These are phyloP conservation scores for Nibea albiflora DNA, from an alignment of 2,113 vertebrate species.

Conservation along the genomic window DNA sequence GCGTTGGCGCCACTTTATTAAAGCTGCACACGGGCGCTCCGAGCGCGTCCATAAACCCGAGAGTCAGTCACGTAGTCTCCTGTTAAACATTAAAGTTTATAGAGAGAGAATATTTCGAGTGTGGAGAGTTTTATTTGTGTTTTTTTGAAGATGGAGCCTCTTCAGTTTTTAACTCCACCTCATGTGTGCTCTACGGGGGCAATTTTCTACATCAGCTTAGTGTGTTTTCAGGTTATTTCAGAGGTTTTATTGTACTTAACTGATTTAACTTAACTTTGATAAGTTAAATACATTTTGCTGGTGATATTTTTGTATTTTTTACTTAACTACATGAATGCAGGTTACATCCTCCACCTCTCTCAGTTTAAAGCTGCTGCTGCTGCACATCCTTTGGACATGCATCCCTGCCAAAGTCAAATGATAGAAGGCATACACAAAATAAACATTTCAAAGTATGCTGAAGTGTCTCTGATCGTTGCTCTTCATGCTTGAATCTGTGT, in stretches of 20 bases:
- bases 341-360: background rate
- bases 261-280: no score
- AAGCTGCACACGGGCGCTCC: slow-evolving; percentile 1
- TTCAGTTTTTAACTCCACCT: background rate
- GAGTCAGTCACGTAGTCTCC: background rate
- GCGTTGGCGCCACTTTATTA: slow-evolving; percentile 92
- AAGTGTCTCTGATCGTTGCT: no score
- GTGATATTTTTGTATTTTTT: background rate
- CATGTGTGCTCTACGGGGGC: background rate
- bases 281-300: background rate
- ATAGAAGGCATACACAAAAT: no score
- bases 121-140: background rate
- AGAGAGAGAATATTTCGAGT: rapidly evolving
- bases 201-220: no score
- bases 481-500: no score
- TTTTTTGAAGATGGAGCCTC: background rate
- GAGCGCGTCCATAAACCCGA: background rate
- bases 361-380: background rate
- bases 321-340: background rate
- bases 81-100: background rate
- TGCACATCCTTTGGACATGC: background rate
- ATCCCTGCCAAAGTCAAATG: background rate
- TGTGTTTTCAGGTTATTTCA: background rate
- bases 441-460: no score
- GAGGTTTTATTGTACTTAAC: background rate